Evolutionary conservation across 2,113 vertebrate species (phyloP).

Genomic region (Pleuronectes platessa): DNA sequence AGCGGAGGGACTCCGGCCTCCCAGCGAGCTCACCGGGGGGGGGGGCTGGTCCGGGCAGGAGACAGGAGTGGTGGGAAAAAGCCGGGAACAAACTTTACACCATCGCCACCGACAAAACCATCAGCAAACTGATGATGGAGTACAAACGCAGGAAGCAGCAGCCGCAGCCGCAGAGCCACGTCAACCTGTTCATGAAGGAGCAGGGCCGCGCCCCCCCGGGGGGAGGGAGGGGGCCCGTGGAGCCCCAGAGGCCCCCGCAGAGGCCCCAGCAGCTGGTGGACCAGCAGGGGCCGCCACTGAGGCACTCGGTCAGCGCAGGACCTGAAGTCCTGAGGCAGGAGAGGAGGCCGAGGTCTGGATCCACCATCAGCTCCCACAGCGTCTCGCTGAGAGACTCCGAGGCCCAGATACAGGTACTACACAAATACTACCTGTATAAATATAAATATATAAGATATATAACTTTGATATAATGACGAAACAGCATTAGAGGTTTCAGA

Average conservation of each 20-base stretch:
- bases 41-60: slow-evolving; percentile 62
- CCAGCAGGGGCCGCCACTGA: slow-evolving; percentile 86
- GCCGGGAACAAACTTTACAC: slow-evolving; percentile 95
- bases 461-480: too few relatives aligned
- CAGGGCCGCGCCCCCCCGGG: slow-evolving; percentile 79
- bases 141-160: slow-evolving; percentile 95
- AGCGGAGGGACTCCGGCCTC: slow-evolving; percentile 59
- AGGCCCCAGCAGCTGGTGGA: slow-evolving; percentile 93
- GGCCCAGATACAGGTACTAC: slow-evolving; percentile 94
- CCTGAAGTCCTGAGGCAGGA: slow-evolving; percentile 93
- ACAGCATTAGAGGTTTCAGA: too few relatives aligned
- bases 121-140: slow-evolving; percentile 94
- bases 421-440: too few relatives aligned
- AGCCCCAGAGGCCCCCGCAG: slow-evolving; percentile 82
- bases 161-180: slow-evolving; percentile 76
- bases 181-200: slow-evolving; percentile 88
- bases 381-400: slow-evolving; percentile 90
- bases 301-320: slow-evolving; percentile 94
- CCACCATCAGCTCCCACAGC: slow-evolving; percentile 90
- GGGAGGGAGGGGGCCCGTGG: slow-evolving; percentile 82
- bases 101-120: slow-evolving; percentile 93
- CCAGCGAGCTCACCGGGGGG: slow-evolving; percentile 78
- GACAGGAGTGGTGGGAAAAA: slow-evolving; percentile 98
- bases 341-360: slow-evolving; percentile 91
- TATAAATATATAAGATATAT: too few relatives aligned